Base-by-base conservation (phyloP, 2,888 invertebrate species). In the Ceriagrion tenellum region DNA sequence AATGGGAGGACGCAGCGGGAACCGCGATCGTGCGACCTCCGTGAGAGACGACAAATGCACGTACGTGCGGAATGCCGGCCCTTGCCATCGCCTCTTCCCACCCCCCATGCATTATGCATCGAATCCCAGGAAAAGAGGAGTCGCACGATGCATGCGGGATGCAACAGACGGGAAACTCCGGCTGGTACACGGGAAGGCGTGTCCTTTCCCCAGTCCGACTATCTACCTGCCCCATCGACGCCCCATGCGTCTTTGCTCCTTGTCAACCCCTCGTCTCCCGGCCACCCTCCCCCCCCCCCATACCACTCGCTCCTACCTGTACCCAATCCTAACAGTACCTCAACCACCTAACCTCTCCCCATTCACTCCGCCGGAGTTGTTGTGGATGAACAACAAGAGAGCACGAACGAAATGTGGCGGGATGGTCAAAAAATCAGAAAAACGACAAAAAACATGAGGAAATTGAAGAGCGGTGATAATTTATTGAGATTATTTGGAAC, bases 221-320 rank as follows among this genome's bases (percentile, higher is more conserved):
- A 81, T 81, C 81, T 81, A 3, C 81, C 81, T 0, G 30, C 81
- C 81, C 81, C 81, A 81, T 81, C 81, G 81, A 81, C 69, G 69
- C n/a, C 81, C 81, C 81, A 81, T 81, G 81, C 81, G 81, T 81
- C 81, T 81, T n/a, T 81, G 35, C 35, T 81, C 81, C 81, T 13
- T 35, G 81, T 81, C 81, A 81, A 35, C 81, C 81, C 35, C 81
- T 81, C 81, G 35, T 35, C 81, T 81, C 81, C 6, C 69, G 6
- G n/a, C 81, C 81, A 30, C 81, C 30, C 0, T 3, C 74, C 74
- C 10, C 30, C 0, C n/a, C n/a, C 47, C 47, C 8, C 47, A 2
- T 47, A 47, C 47, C 47, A 47, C 47, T 47, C 47, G 2, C 47
- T 47, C 13, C 20, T 59, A 20, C 20, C 59, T 59, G 59, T 20